phyloP scores from a whole-genome alignment of 2,113 vertebrate genomes.

The Zosterops lateralis region DNA sequence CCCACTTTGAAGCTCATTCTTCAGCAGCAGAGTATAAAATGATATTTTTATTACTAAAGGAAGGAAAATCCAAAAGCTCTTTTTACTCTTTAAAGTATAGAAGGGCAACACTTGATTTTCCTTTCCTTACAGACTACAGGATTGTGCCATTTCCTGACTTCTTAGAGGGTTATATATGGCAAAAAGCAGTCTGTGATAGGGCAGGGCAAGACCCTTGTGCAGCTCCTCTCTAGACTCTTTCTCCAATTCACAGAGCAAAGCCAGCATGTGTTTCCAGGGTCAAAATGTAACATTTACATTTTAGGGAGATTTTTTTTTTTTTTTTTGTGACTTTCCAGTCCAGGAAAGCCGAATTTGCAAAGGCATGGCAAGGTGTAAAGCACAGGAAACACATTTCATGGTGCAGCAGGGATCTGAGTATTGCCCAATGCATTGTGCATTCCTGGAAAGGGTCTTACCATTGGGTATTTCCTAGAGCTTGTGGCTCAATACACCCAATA shows the following conservation, averaged over 20 bases:
- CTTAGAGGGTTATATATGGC: not conserved
- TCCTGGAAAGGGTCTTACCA: not conserved
- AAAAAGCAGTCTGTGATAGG: not conserved
- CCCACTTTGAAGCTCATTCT: not conserved
- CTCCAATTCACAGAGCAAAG: not conserved
- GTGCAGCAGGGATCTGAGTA: not conserved
- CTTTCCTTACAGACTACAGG: not conserved
- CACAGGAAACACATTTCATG: fast-evolving
- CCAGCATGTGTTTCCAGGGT: not conserved
- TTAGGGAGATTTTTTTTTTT: not conserved
- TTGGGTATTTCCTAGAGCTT: not conserved
- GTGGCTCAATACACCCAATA: not conserved
- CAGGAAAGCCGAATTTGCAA: not conserved
- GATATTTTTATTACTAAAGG: not conserved
- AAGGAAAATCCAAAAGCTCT: not conserved
- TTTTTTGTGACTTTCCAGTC: not conserved
- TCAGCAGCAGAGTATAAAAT: not conserved
- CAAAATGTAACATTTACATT: not conserved
- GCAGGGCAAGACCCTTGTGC: not conserved
- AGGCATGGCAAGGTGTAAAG: not conserved
- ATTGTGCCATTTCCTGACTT: conserved; percentile 21
- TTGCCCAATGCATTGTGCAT: not conserved
- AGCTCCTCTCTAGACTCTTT: not conserved
- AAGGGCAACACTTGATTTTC: not conserved
- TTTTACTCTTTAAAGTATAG: not conserved